phyloP scores from a whole-genome alignment of 2,888 invertebrate genomes.

The Steinernema carpocapsae region DNA sequence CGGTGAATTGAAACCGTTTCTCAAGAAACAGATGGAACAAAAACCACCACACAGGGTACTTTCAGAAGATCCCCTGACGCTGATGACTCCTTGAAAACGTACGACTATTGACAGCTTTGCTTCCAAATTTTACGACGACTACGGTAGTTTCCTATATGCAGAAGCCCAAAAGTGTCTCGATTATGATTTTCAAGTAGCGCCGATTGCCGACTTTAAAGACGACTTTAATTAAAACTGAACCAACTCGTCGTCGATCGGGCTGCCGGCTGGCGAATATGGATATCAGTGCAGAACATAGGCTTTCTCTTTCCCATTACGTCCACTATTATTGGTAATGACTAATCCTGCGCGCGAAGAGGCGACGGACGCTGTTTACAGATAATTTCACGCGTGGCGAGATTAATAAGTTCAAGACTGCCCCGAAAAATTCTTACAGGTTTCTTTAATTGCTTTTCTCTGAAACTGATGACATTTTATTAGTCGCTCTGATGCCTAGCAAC shows the following conservation, averaged over 20 bases:
- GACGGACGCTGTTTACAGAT: slow-evolving; percentile 7
- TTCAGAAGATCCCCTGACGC: not conserved
- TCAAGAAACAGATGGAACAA: too few species aligned
- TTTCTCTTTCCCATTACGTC: not conserved
- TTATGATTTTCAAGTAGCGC: too few species aligned
- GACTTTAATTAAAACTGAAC: slow-evolving; percentile 12
- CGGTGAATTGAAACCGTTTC: not conserved
- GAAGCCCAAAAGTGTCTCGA: too few species aligned
- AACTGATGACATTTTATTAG: slow-evolving; percentile 21
- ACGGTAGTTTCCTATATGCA: too few species aligned
- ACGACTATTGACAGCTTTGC: not conserved
- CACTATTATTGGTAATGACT: slow-evolving; percentile 18
- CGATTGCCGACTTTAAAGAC: not conserved
- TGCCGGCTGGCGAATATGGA: not conserved
- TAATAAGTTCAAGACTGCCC: not conserved
- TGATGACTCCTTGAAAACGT: not conserved
- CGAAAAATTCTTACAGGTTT: slow-evolving; percentile 3
- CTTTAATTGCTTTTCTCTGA: slow-evolving; percentile 23
- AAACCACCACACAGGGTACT: too few species aligned
- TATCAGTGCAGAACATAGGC: slow-evolving; percentile 14
- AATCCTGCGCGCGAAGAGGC: not conserved
- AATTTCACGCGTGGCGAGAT: slow-evolving; percentile 3
- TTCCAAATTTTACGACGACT: too few species aligned
- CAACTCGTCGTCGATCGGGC: not conserved
- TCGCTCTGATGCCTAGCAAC: not conserved